Evolutionary conservation across 2,797 vertebrate species (phyloP).

Genomic region (Takifugu rubripes): DNA sequence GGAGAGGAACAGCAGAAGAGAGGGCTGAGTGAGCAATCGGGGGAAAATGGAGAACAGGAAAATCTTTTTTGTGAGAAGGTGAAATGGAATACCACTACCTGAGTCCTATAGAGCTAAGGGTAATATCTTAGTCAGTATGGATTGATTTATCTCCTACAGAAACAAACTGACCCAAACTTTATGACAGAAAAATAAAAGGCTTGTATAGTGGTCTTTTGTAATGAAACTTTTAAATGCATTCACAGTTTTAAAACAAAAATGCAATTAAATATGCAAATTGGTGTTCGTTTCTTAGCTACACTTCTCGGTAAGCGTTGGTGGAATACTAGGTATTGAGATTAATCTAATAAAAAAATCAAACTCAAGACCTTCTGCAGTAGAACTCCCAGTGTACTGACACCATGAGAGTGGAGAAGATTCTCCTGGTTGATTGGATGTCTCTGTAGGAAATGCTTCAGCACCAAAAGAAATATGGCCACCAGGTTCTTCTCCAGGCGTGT

Average conservation of each 20-base stretch:
- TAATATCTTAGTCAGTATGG: not conserved
- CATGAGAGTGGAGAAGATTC: slow-evolving; percentile 86
- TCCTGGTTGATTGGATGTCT: slow-evolving; percentile 94
- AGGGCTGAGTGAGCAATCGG: not conserved
- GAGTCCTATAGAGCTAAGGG: too few species aligned
- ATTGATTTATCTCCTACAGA: slow-evolving; percentile 12
- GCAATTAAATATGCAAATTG: too few species aligned
- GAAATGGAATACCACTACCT: not conserved
- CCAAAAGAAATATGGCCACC: slow-evolving; percentile 90
- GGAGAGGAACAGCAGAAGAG: not conserved
- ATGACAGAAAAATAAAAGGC: slow-evolving; percentile 13
- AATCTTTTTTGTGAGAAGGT: not conserved
- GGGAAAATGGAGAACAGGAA: not conserved
- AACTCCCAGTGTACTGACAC: slow-evolving; percentile 83
- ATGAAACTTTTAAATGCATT: slow-evolving; percentile 8
- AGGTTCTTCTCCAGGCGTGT: slow-evolving; percentile 93
- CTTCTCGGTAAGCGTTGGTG: not conserved
- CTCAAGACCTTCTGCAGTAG: slow-evolving; percentile 88
- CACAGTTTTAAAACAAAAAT: not conserved
- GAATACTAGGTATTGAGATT: not conserved
- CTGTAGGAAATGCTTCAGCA: slow-evolving; percentile 94
- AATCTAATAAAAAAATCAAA: not conserved
- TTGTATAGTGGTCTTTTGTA: slow-evolving; percentile 6
- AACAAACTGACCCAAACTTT: slow-evolving; percentile 14
- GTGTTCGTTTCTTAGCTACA: too few species aligned